Base-by-base conservation (phyloP, 2,113 vertebrate genomes). In the Dendrocopos noguchii region DNA sequence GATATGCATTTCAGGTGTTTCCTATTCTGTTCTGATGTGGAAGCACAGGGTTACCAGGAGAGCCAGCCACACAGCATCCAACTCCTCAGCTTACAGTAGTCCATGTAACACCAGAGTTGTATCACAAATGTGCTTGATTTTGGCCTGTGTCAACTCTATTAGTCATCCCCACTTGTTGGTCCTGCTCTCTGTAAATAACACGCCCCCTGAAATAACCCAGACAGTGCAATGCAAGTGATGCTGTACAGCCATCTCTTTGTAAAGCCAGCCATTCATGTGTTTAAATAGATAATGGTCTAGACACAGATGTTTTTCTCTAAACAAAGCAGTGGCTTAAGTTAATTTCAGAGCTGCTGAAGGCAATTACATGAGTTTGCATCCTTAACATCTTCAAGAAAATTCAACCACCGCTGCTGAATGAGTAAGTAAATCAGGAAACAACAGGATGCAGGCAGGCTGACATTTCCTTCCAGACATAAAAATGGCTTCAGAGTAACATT, bases 301-400 rank as follows among this genome's bases (percentile, higher is more conserved):
- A 81, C 80, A 93, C 29, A 88, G 75, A 90, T 90, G 28, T 67
- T 91, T 80, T 71, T 79, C 33, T 60, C 76, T 57, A 61, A 85
- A 87, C 67, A 73, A 88, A 88, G 14, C n/a, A 78, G 84, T 79
- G 88, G 52, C 75, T 67, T 83, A 93, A 94, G 84, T 75, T 95
- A 76, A 92, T 96, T 95, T 94, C 76, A 81, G 89, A 94, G 85
- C 80, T 75, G 59, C 93, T 91, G 73, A 93, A 90, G 68, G 76
- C 82, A 91, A 90, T 86, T 94, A 80, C 4, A 6, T 16, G 57
- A 4, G 18, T 91, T 78, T 86, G 76, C 33, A 50, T 66, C 61
- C 76, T 91, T 72, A 85, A 83, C 9, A 66, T 68, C 61, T 68
- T 83, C 67, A 0, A 94, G 84, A 87, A 91, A 81, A 81, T 34